Conservation (phyloP, 2,113 vertebrate genomes). For the Callospermophilus lateralis region DNA sequence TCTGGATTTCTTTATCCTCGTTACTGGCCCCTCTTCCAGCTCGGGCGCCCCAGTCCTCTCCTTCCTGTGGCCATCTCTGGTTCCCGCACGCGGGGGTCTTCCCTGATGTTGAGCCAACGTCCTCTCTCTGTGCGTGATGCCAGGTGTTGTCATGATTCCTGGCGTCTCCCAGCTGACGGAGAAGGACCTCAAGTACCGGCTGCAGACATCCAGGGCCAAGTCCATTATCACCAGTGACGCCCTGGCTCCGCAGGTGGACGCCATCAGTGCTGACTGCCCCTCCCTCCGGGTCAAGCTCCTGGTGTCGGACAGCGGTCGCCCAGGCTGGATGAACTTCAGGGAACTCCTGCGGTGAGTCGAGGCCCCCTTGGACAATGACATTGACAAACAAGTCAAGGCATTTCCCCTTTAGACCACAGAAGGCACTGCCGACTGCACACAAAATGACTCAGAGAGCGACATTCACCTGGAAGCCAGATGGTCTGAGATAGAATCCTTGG, state of each 20-base stretch:
- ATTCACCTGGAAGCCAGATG: neutral
- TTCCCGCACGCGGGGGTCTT: neutral
- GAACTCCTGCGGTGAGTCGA: slow-evolving; percentile 86
- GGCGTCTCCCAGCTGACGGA: slow-evolving; percentile 89
- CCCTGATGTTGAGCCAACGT: neutral
- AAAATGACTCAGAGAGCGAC: neutral
- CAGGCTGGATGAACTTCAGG: slow-evolving; percentile 90
- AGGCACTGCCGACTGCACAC: neutral
- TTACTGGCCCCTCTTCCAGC: neutral
- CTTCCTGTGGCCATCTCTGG: neutral
- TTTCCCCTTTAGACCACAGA: too few relatives aligned
- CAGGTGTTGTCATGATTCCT: slow-evolving; percentile 87
- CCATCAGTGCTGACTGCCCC: slow-evolving; percentile 84
- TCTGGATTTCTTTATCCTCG: neutral
- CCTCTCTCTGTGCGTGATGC: neutral
- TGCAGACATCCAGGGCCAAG: slow-evolving; percentile 86
- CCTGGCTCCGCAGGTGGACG: slow-evolving; percentile 87
- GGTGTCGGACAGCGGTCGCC: slow-evolving; percentile 84
- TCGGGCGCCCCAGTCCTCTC: neutral
- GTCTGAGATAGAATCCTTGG: neutral
- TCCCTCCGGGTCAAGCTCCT: slow-evolving; percentile 88
- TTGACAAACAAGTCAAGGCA: neutral
- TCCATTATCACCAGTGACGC: slow-evolving; percentile 88
- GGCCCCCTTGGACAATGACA: neutral
- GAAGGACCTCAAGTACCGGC: slow-evolving; percentile 89